Evolutionary conservation across 2,888 invertebrate species (phyloP).

Genomic region (Eulithis prunata): DNA sequence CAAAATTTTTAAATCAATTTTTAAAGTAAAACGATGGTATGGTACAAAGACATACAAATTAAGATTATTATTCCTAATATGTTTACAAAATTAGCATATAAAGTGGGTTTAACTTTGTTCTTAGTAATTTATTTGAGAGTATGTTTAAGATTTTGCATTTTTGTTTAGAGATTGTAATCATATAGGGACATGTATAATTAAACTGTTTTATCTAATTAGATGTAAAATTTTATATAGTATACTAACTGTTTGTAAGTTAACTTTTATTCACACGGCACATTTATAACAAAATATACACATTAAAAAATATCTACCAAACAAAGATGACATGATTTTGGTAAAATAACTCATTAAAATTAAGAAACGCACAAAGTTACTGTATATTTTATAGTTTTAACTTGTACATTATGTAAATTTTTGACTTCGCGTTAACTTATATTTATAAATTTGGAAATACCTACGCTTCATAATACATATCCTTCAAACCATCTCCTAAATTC

Average conservation of each 20-base stretch:
- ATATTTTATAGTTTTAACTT: conserved; percentile 50
- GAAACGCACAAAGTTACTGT: conserved; percentile 52
- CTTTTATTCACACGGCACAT: conserved; percentile 42
- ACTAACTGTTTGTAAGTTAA: conserved; percentile 48
- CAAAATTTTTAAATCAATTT: conserved; percentile 56
- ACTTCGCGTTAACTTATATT: conserved; percentile 42
- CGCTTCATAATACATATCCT: conserved; percentile 25
- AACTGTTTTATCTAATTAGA: conserved; percentile 62
- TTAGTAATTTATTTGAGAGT: conserved; percentile 75
- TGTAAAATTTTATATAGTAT: conserved; percentile 55
- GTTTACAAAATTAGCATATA: conserved; percentile 71
- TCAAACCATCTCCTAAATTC: no score
- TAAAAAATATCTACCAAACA: conserved; percentile 16
- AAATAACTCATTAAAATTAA: conserved; percentile 23
- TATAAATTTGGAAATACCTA: conserved; percentile 11
- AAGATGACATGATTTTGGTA: conserved; percentile 15
- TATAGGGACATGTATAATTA: conserved; percentile 65
- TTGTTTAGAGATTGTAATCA: conserved; percentile 68
- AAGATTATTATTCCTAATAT: conserved; percentile 77
- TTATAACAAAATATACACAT: conserved; percentile 34
- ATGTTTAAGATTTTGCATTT: conserved; percentile 73
- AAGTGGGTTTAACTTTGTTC: conserved; percentile 56
- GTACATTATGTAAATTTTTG: conserved; percentile 70
- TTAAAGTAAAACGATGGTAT: conserved; percentile 67
- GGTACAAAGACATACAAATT: conserved; percentile 83